Percentiles rank a stretch among this genome's conserved stretches.
These are phyloP conservation scores for Sycophila texana DNA, from an alignment of 2,888 invertebrate species.

Conservation along the genomic window DNA sequence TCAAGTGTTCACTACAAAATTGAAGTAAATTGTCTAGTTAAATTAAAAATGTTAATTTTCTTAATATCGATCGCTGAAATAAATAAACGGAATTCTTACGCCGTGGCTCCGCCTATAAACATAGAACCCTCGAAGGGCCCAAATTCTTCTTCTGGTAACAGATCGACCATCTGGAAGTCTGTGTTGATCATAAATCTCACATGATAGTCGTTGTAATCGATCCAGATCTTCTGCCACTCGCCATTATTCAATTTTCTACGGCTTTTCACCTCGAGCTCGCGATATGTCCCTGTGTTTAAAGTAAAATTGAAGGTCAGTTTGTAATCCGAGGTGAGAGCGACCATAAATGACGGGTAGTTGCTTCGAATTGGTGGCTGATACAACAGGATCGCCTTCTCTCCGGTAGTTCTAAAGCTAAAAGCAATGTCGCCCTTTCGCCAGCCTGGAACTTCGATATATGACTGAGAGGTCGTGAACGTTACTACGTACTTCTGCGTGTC, in stretches of 20 bases:
- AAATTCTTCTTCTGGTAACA: constrained; percentile 90
- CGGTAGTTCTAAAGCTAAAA: constrained; percentile 94
- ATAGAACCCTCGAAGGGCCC: constrained; percentile 95
- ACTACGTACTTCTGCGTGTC: constrained; percentile 95
- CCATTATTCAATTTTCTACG: constrained; percentile 90
- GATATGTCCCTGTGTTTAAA: constrained; percentile 87
- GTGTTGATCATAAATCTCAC: constrained; percentile 95
- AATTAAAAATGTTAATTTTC: not conserved
- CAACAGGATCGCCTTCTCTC: constrained; percentile 90
- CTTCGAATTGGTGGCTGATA: constrained; percentile 94
- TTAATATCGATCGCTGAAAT: not conserved
- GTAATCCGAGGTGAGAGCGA: constrained; percentile 89
- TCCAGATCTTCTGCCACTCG: constrained; percentile 97
- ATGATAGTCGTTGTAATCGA: constrained; percentile 95
- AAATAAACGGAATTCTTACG: constrained; percentile 79
- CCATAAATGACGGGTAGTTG: constrained; percentile 94
- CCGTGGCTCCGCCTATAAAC: constrained; percentile 95
- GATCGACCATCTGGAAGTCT: constrained; percentile 91
- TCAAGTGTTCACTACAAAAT: constrained; percentile 84
- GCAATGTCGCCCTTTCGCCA: constrained; percentile 95
- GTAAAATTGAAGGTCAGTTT: constrained; percentile 93
- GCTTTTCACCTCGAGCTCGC: constrained; percentile 89
- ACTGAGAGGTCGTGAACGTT: constrained; percentile 94
- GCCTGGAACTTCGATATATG: constrained; percentile 94
- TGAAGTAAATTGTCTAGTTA: not conserved